A percentile compares a stretch with the other conserved stretches of the same genome.
Conservation (phyloP, 2,797 vertebrate species). For the Sebastiscus tertius region DNA sequence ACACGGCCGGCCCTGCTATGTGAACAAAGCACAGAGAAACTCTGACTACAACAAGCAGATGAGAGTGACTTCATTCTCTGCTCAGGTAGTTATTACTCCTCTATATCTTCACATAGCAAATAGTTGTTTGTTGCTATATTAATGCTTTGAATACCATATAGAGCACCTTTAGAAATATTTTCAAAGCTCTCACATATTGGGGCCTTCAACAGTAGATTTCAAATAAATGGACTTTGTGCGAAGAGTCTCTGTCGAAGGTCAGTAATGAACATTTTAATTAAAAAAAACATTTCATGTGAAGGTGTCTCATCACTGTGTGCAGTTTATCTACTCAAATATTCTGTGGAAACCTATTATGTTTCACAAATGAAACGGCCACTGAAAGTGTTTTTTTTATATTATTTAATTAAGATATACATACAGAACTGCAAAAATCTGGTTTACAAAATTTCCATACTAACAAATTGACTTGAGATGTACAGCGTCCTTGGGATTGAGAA, state of each 20-base stretch:
- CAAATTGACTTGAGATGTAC: constrained; percentile 78
- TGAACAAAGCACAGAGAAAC: background rate
- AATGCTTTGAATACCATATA: background rate
- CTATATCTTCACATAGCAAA: background rate
- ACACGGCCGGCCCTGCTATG: background rate
- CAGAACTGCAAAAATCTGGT: constrained; percentile 85
- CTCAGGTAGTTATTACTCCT: background rate
- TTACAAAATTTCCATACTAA: constrained; percentile 84
- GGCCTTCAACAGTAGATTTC: background rate
- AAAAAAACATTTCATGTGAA: background rate
- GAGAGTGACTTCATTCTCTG: background rate
- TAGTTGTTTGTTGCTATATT: background rate
- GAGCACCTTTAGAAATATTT: background rate
- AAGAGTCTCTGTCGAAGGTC: background rate
- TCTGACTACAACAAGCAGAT: background rate
- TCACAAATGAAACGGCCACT: constrained; percentile 29
- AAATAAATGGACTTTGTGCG: background rate
- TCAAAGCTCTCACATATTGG: background rate
- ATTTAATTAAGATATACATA: constrained; percentile 84
- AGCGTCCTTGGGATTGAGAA: constrained; percentile 55
- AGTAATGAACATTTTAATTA: background rate
- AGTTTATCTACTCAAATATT: background rate
- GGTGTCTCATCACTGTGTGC: background rate
- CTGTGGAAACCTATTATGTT: background rate
- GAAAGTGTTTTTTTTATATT: constrained; percentile 33